Evolutionary conservation across 2,113 vertebrate genomes (phyloP).

Genomic region (Crocuta crocuta): DNA sequence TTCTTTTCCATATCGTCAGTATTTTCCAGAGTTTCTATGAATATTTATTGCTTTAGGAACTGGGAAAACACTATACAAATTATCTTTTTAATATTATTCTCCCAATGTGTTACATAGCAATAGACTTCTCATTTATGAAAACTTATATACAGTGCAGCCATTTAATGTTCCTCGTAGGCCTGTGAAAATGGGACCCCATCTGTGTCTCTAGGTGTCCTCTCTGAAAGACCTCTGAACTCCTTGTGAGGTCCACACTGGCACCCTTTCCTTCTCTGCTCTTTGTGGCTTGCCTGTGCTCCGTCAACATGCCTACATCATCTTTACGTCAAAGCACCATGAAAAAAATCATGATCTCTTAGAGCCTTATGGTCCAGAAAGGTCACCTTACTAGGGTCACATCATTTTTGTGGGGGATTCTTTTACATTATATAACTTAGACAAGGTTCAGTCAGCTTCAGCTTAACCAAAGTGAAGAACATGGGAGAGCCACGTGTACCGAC

Average conservation of each 20-base stretch:
- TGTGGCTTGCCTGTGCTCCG: background rate
- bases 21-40: conserved; percentile 17
- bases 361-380: background rate
- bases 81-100: background rate
- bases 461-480: background rate
- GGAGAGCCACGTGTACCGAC: background rate
- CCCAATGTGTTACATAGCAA: background rate
- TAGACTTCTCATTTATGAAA: conserved; percentile 10
- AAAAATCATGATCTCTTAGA: background rate
- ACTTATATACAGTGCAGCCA: background rate
- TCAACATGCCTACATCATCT: background rate
- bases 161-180: background rate
- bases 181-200: background rate
- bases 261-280: background rate
- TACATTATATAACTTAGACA: background rate
- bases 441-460: background rate
- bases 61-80: background rate
- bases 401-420: background rate
- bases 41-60: conserved; percentile 29
- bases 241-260: background rate
- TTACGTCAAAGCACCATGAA: background rate
- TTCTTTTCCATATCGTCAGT: background rate
- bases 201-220: background rate
- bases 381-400: background rate
- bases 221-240: background rate